These are phyloP conservation scores for Diadegma fenestrale DNA, from an alignment of 2,888 invertebrate species.

Conservation along the genomic window DNA sequence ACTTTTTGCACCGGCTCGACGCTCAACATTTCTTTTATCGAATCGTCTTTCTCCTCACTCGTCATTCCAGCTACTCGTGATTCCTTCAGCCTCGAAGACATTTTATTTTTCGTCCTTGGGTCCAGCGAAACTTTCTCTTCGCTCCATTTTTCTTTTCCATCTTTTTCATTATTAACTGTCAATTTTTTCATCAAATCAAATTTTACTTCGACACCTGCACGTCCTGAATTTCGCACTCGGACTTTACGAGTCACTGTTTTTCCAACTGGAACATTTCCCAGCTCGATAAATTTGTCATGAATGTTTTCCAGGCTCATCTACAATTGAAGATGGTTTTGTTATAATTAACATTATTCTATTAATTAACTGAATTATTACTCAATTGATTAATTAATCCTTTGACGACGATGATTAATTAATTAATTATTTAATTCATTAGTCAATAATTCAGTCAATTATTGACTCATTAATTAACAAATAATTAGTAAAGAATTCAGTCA, in stretches of 20 bases:
- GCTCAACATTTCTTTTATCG: constrained; percentile 71
- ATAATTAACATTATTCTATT: too few relatives aligned
- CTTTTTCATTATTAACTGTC: constrained; percentile 71
- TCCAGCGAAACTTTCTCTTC: neutral
- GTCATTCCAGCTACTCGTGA: neutral
- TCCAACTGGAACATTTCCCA: constrained; percentile 84
- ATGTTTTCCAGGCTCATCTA: constrained; percentile 82
- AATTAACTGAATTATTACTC: too few relatives aligned
- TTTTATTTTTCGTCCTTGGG: constrained; percentile 10
- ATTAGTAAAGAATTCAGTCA: too few relatives aligned
- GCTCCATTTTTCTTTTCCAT: neutral
- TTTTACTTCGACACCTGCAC: constrained; percentile 86
- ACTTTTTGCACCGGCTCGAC: constrained; percentile 79
- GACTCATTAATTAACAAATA: too few relatives aligned
- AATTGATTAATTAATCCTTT: too few relatives aligned
- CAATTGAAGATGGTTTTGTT: neutral
- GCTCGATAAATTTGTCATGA: constrained; percentile 83
- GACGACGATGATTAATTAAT: too few relatives aligned
- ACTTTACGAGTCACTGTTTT: constrained; percentile 86
- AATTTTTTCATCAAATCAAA: constrained; percentile 86
- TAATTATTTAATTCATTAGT: too few relatives aligned
- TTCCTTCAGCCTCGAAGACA: neutral
- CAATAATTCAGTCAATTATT: too few relatives aligned
- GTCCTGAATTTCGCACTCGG: constrained; percentile 87
- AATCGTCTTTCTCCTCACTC: neutral